These are phyloP conservation scores for Helicoverpa zea DNA, from an alignment of 1,140 invertebrate genomes.

Conservation along the genomic window DNA sequence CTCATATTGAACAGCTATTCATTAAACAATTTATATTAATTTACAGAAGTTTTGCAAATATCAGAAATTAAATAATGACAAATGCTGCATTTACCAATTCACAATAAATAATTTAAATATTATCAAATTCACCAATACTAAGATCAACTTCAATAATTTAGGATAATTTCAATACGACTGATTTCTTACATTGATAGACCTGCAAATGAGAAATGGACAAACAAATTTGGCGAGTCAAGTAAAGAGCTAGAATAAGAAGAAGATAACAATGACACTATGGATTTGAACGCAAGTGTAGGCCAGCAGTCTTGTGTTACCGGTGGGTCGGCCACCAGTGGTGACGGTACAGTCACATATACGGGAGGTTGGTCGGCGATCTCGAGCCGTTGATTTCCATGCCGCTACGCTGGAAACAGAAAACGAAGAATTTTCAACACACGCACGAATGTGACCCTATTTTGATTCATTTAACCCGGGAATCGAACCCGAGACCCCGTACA, in stretches of 20 bases:
- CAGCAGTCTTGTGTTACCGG: slow-evolving; percentile 42
- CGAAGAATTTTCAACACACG: not conserved
- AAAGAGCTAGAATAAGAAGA: not conserved
- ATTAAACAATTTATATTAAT: not conserved
- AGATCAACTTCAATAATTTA: too few species aligned
- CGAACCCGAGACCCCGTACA: too few species aligned
- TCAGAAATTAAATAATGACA: not conserved
- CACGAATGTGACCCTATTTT: too few species aligned
- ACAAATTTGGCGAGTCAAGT: too few species aligned
- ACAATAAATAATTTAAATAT: not conserved
- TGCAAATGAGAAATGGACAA: too few species aligned
- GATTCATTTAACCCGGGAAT: too few species aligned
- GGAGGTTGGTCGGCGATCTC: slow-evolving; percentile 74
- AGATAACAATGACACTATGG: slow-evolving; percentile 4
- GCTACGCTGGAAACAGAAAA: slow-evolving; percentile 54
- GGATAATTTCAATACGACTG: too few species aligned
- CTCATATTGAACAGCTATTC: not conserved
- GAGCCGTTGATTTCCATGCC: slow-evolving; percentile 58
- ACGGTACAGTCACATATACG: slow-evolving; percentile 80
- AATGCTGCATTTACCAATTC: not conserved
- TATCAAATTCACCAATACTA: not conserved
- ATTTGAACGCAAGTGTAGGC: not conserved
- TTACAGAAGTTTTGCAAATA: too few species aligned
- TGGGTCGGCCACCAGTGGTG: slow-evolving; percentile 64
- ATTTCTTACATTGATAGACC: too few species aligned